Conservation (phyloP, 1,140 invertebrate genomes). For the Andrena cerasifolii region DNA sequence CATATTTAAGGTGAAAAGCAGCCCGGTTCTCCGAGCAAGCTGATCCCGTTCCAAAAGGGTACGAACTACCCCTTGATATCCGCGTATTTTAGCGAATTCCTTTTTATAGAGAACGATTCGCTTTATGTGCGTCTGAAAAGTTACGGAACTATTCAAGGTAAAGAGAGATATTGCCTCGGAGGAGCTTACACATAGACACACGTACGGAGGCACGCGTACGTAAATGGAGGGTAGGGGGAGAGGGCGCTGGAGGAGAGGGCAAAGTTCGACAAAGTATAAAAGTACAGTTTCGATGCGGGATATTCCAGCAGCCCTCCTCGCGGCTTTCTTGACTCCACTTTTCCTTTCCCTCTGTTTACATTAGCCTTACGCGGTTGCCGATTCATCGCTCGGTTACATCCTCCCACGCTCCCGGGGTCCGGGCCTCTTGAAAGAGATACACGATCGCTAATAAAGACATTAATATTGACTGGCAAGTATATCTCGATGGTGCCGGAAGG, state of each 20-base stretch:
- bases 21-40: neutral
- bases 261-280: slow-evolving; percentile 18
- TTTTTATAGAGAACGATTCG: slow-evolving; percentile 42
- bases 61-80: slow-evolving; percentile 5
- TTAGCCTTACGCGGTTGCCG: neutral
- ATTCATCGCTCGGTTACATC: slow-evolving; percentile 8
- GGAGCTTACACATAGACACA: neutral
- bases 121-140: slow-evolving; percentile 49
- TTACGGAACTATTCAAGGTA: slow-evolving; percentile 35
- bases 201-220: too few relatives aligned
- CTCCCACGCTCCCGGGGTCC: slow-evolving; percentile 16
- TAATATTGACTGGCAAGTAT: slow-evolving; percentile 77
- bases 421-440: slow-evolving; percentile 26
- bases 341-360: slow-evolving; percentile 23
- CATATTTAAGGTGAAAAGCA: slow-evolving; percentile 2
- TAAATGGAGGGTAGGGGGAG: too few relatives aligned
- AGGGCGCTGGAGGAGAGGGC: neutral
- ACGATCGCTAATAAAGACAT: slow-evolving; percentile 80
- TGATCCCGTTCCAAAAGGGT: slow-evolving; percentile 17
- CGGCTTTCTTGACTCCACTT: slow-evolving; percentile 10
- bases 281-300: slow-evolving; percentile 3
- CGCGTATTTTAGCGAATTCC: slow-evolving; percentile 31
- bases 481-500: slow-evolving; percentile 74
- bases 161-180: slow-evolving; percentile 14
- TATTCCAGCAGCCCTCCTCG: neutral